Conservation (phyloP, 2,888 invertebrate genomes). For the Cryptosula pallasiana region DNA sequence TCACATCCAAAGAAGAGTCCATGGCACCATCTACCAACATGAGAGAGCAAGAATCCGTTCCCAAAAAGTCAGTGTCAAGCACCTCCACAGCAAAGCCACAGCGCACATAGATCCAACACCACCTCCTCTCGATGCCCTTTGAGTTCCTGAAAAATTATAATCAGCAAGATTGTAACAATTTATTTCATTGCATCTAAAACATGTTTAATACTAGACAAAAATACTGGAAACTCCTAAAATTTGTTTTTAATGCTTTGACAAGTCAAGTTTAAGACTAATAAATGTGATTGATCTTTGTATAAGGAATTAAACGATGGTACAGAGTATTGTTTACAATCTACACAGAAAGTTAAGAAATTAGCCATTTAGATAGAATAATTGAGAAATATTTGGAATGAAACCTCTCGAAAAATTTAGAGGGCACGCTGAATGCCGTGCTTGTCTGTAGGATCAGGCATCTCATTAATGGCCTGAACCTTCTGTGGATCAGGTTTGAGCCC, state of each 20-base stretch:
- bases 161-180: neutral
- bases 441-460: too few species aligned
- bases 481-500: too few species aligned
- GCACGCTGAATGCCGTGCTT: too few species aligned
- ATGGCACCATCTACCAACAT: neutral
- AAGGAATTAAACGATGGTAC: neutral
- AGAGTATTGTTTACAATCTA: neutral
- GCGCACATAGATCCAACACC: neutral
- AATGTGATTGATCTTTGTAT: neutral
- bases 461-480: too few species aligned
- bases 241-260: constrained; percentile 2
- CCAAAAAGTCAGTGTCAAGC: neutral
- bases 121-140: neutral
- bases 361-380: too few species aligned
- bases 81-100: neutral
- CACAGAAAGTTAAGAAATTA: neutral
- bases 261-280: neutral
- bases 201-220: neutral
- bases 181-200: neutral
- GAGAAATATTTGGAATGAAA: too few species aligned
- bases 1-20: neutral
- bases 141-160: neutral
- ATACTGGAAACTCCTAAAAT: too few species aligned
- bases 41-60: neutral
- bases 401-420: too few species aligned